Evolutionary conservation across 2,113 vertebrate species (phyloP), one percentile per base, ranked within the genome.

Genomic region (Pollimyrus isidori): DNA sequence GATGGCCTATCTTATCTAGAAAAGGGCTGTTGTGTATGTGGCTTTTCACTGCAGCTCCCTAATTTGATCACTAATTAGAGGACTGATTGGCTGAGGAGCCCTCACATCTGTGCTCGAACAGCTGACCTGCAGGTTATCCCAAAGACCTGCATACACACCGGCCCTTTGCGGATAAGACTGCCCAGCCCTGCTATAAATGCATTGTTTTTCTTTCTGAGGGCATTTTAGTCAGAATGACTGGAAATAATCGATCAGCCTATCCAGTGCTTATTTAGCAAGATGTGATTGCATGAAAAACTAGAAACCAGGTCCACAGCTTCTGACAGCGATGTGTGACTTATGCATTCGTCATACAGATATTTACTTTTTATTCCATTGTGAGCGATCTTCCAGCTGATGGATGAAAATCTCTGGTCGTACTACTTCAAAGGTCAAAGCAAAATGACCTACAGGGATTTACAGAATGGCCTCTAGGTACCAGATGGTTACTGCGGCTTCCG

Each of bases 21-120:
- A 56, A 21, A 56, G 4, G 19, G 5, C 53, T 0, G 4, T 0
- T 56, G 19, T 56, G 19, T 21, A 0, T 56, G 19, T 2, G 19
- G 52, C 17, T 56, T 53, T 53, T 56, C 53, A 56, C 4, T 56
- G 53, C 53, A 56, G 53, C 53, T 56, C 53, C 19, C 53, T 56
- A 56, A 21, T 56, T 56, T 21, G 53, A 56, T 23, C 7, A 56
- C 19, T 56, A 56, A 56, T 6, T 56, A 56, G 53, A 21, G 19
- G 53, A 56, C 53, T 56, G 53, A 56, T 56, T 21, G 53, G 53
- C 53, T 56, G 19, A 56, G 1, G 53, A 56, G 53, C 21, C 53
- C 53, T 56, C 19, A 56, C 53, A 7, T 2, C 53, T 23, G 53
- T 19, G 53, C 21, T 56, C 21, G 53, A 56, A 21, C 19, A 56